A percentile compares a stretch with the other conserved stretches of the same genome.
Evolutionary conservation across 2,797 vertebrate genomes (phyloP).

Genomic region (Thunnus albacares): DNA sequence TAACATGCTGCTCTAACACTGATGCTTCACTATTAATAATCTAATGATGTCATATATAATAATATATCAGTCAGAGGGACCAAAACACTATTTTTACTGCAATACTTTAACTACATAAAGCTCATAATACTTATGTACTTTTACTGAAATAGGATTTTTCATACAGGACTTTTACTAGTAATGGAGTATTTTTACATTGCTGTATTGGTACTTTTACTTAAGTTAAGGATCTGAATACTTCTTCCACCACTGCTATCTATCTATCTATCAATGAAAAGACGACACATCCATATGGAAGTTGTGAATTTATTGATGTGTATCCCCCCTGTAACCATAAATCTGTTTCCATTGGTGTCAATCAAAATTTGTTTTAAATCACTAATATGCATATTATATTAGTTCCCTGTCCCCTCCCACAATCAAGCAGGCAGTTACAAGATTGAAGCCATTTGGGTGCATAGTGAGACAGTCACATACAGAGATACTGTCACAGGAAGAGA

Average conservation of each 20-base stretch:
- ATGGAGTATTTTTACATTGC: too few relatives aligned
- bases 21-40: too few relatives aligned
- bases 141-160: too few relatives aligned
- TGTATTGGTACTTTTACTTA: too few relatives aligned
- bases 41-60: too few relatives aligned
- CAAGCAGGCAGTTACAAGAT: conserved; percentile 94
- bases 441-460: conserved; percentile 95
- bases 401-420: conserved; percentile 79
- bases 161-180: too few relatives aligned
- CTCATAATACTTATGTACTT: too few relatives aligned
- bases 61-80: too few relatives aligned
- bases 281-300: conserved; percentile 89
- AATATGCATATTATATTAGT: conserved; percentile 83
- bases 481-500: conserved; percentile 89
- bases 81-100: too few relatives aligned
- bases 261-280: conserved; percentile 33
- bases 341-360: conserved; percentile 79
- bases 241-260: not conserved
- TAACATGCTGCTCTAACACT: too few relatives aligned
- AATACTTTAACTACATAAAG: too few relatives aligned
- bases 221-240: too few relatives aligned
- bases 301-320: conserved; percentile 98
- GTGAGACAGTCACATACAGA: conserved; percentile 92
- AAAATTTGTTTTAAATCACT: conserved; percentile 69
- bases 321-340: conserved; percentile 85